phyloP scores from a whole-genome alignment of 2,888 invertebrate genomes.

The Choristoneura rosaceana region DNA sequence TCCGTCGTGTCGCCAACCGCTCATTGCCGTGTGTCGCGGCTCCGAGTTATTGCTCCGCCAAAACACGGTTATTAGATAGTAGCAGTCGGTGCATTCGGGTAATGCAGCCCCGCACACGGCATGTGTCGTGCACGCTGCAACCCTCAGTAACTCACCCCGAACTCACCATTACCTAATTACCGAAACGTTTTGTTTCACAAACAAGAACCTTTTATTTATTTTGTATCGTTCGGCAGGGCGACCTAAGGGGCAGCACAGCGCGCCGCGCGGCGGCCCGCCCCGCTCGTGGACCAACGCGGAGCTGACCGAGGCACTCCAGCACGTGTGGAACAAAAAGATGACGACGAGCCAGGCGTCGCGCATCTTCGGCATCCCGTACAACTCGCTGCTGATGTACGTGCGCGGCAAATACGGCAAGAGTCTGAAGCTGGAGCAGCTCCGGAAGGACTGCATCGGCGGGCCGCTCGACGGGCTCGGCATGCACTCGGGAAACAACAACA shows the following conservation, averaged over 20 bases:
- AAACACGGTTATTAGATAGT: conserved; percentile 82
- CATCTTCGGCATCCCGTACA: conserved; percentile 97
- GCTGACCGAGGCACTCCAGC: conserved; percentile 94
- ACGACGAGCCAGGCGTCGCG: conserved; percentile 96
- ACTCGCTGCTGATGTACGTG: conserved; percentile 96
- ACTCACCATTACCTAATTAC: conserved; percentile 65
- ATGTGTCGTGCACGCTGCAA: conserved; percentile 76
- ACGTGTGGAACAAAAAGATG: conserved; percentile 98
- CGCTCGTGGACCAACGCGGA: conserved; percentile 97
- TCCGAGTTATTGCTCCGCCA: conserved; percentile 64
- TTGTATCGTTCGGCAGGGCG: conserved; percentile 86
- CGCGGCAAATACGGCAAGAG: conserved; percentile 97
- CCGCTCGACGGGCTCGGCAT: conserved; percentile 90
- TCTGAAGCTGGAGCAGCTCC: conserved; percentile 93
- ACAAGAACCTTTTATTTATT: conserved; percentile 52
- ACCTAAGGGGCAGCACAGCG: conserved; percentile 96
- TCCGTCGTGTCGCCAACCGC: conserved; percentile 77
- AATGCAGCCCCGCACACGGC: conserved; percentile 72
- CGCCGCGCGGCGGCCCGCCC: conserved; percentile 95
- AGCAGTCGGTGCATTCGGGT: conserved; percentile 65
- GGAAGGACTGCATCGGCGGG: conserved; percentile 95
- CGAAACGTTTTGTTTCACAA: conserved; percentile 60
- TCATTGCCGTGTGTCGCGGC: conserved; percentile 72
- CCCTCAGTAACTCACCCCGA: conserved; percentile 72
- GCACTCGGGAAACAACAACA: conserved; percentile 86